Evolutionary conservation across 1,140 invertebrate species (phyloP), one percentile per base, ranked within the genome.

Genomic region (Drosophila serrata): DNA sequence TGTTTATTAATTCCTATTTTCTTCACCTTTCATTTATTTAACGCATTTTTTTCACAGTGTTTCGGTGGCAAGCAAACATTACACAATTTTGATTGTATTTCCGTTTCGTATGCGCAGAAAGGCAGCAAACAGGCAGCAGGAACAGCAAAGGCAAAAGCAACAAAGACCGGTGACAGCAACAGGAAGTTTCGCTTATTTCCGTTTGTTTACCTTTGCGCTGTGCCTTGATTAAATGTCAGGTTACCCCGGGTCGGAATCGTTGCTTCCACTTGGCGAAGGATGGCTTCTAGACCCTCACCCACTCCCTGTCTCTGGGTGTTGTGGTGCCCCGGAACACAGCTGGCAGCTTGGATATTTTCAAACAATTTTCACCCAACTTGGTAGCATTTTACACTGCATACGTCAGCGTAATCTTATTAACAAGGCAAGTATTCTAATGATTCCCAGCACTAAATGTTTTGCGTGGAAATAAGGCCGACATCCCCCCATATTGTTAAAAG

Each of bases 11-110:
- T n/a, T 17, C 39, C 2, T 40, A 19, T n/a, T 51, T 4, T 12
- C 19, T 51, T 13, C 7, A 4, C 3, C 12, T 6, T 3, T 7
- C 7, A 1, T 15, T 35, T 6, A 11, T 3, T 12, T 6, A 2
- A 22, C 13, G 2, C 9, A 22, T 37, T 22, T 53, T 35, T 37
- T 6, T 53, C 8, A 15, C 1, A 53, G 51, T 53, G 51, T 11
- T 37, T 12, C 35, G 49, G 60, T 72, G 81, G 61, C 69, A 88
- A 63, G 69, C 86, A 88, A 88, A 88, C 85, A 88, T 88, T 88
- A 88, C 78, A 88, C 73, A 88, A 88, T 88, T 88, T 88, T 88
- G 85, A 88, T 88, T 88, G 85, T 88, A 88, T 88, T 88, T 88
- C 85, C 85, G 85, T 90, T 90, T 75, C 73, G 74, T 81, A 90